Base-by-base conservation (phyloP, 2,888 invertebrate genomes). In the Spodoptera picta region DNA sequence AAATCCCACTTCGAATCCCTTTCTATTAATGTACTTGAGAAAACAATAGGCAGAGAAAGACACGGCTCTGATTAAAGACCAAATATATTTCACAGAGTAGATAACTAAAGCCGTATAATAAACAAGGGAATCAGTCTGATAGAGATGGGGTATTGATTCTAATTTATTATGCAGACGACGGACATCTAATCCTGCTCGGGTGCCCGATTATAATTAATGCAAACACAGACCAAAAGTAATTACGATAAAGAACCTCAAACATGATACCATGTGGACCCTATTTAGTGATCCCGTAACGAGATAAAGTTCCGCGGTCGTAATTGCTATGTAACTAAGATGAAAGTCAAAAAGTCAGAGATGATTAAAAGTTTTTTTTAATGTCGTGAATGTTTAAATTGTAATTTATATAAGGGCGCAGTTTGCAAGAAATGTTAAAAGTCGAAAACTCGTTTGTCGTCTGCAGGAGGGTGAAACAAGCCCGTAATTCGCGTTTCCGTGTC, bases 401-500 rank as follows among this genome's bases (percentile, higher is more conserved):
- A 86, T 83, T 86, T 84, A 82, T 85, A 87, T 78, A 85, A 85
- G 81, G 80, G 77, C 79, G 75, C 84, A 85, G 82, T 87, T 87
- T 80, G 79, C 79, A 83, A 87, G 85, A 81, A 91, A 87, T 87
- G 83, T 85, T 88, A 77, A 80, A 87, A 89, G 85, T 87, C 84
- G 73, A 77, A 83, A 90, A 87, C 87, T 88, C 86, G 83, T 90
- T 90, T 86, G 84, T 83, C 80, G 83, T 81, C 80, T 83, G 74
- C 80, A 75, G 65, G 80, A 81, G 81, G 81, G 83, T 81, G 82
- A 82, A 86, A 86, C 79, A 77, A 73, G 77, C 69, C 83, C 82
- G 84, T 89, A 89, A 90, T 90, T 87, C 78, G 79, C 79, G 82
- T 88, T 90, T 87, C 86, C 84, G 83, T 85, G 84, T 87, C 84